Evolutionary conservation across 2,113 vertebrate species (phyloP).

Genomic region (Xiphophorus maculatus): DNA sequence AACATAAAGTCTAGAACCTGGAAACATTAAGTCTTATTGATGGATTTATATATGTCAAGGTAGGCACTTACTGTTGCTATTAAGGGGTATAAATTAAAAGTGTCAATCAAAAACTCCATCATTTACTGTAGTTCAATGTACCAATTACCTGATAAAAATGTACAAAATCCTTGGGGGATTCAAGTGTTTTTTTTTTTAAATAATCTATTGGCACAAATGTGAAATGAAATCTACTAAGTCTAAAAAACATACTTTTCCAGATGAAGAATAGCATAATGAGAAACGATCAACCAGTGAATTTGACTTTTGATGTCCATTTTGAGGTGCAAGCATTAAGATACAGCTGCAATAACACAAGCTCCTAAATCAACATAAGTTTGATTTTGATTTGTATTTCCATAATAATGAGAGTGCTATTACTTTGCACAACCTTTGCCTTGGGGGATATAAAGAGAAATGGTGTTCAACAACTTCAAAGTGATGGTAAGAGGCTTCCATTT

Average conservation of each 20-base stretch:
- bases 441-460: constrained; percentile 19
- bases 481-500: constrained; percentile 20
- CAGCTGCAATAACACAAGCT: constrained; percentile 9
- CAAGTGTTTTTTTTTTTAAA: no score
- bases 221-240: neutral
- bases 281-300: neutral
- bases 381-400: constrained; percentile 28
- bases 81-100: neutral
- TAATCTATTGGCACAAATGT: neutral
- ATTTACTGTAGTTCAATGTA: neutral
- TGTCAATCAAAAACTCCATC: neutral
- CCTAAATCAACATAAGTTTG: constrained; percentile 8
- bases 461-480: constrained; percentile 24
- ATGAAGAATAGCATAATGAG: no score
- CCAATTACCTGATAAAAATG: neutral
- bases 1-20: neutral
- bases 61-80: neutral
- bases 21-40: constrained; percentile 13
- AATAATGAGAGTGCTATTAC: constrained; percentile 23
- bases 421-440: constrained; percentile 24
- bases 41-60: constrained; percentile 6
- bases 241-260: neutral
- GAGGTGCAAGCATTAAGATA: constrained; percentile 9
- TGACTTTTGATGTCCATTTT: constrained; percentile 6
- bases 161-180: no score